These are phyloP conservation scores for Euleptes europaea DNA, from an alignment of 2,113 vertebrate genomes.

Conservation along the genomic window DNA sequence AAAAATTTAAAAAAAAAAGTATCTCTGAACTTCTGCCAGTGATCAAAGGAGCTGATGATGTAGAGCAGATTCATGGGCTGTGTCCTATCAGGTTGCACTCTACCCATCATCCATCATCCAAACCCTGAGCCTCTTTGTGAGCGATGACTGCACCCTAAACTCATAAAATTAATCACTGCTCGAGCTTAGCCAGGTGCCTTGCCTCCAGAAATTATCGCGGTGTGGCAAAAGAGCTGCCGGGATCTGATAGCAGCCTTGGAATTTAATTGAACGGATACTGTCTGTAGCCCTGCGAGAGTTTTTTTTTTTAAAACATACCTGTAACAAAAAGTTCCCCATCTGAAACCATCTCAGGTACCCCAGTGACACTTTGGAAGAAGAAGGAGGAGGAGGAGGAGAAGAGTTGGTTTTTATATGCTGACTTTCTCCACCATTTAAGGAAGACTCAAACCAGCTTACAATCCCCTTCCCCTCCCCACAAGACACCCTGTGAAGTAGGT, in stretches of 20 bases:
- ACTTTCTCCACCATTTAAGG: too few species aligned
- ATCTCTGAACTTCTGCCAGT: slow-evolving; percentile 92
- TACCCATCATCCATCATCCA: slow-evolving; percentile 87
- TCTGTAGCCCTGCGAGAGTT: slow-evolving; percentile 38
- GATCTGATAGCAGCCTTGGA: slow-evolving; percentile 70
- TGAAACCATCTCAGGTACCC: background rate
- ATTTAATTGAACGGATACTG: slow-evolving; percentile 66
- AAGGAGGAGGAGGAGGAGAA: too few species aligned
- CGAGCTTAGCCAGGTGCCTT: slow-evolving; percentile 90
- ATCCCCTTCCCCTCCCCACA: too few species aligned
- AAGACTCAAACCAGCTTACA: too few species aligned
- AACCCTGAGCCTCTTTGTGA: slow-evolving; percentile 84
- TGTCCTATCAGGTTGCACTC: slow-evolving; percentile 91
- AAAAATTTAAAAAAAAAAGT: too few species aligned
- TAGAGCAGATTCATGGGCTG: slow-evolving; percentile 96
- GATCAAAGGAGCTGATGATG: slow-evolving; percentile 93
- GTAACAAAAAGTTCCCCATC: slow-evolving; percentile 2
- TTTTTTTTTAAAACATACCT: slow-evolving; percentile 58
- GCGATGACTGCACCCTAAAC: slow-evolving; percentile 89
- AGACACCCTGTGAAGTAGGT: too few species aligned
- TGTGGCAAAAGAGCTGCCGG: slow-evolving; percentile 52
- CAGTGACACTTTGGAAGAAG: slow-evolving; percentile 4
- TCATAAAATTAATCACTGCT: slow-evolving; percentile 93
- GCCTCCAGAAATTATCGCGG: slow-evolving; percentile 85
- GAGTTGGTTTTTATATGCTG: too few species aligned